Conservation (phyloP, 2,113 vertebrate species). For the Archilochus colubris region DNA sequence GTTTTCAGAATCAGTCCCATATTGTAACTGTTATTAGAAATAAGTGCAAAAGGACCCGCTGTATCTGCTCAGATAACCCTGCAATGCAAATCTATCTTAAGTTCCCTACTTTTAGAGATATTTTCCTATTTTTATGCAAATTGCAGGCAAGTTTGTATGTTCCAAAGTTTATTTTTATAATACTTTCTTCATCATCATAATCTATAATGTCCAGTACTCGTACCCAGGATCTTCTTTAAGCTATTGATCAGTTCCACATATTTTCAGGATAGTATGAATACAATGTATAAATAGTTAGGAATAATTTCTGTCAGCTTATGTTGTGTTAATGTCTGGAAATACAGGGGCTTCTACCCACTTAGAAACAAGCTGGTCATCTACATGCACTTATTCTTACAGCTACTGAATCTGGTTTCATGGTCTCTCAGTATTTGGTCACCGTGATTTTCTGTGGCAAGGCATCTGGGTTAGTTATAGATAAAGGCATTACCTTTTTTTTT, state of each 20-base stretch:
- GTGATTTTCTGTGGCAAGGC: neutral
- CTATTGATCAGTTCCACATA: neutral
- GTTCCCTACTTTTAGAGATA: neutral
- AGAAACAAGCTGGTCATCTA: neutral
- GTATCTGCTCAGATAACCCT: neutral
- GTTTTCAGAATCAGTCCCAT: neutral
- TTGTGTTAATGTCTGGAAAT: neutral
- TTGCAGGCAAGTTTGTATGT: neutral
- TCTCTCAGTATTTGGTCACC: neutral
- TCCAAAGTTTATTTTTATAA: neutral
- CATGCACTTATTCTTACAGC: neutral
- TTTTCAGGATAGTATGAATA: neutral
- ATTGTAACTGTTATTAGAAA: neutral
- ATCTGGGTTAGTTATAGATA: neutral
- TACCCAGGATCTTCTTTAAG: neutral
- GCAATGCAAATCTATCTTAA: neutral
- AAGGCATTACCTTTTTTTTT: neutral
- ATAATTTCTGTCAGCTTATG: neutral
- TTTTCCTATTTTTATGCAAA: neutral
- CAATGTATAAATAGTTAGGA: neutral
- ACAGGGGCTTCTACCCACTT: neutral
- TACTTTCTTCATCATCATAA: neutral
- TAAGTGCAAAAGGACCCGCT: neutral
- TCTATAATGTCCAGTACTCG: neutral
- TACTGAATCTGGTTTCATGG: neutral